Percentiles rank a stretch among this genome's conserved stretches.
These are phyloP conservation scores for Bacillus rossius DNA, from an alignment of 1,140 invertebrate genomes.

Conservation along the genomic window DNA sequence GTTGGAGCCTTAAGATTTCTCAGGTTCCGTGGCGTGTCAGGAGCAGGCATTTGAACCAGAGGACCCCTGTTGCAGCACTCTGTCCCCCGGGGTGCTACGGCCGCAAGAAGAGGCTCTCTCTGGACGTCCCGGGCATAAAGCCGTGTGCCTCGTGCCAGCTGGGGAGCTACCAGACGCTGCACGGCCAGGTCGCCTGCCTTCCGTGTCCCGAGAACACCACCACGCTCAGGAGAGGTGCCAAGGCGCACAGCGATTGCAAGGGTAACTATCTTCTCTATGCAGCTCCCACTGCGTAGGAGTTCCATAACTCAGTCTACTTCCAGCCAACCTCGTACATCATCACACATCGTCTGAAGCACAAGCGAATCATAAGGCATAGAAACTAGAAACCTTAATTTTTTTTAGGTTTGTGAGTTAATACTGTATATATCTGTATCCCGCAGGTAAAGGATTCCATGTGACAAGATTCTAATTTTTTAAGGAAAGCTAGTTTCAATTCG, in stretches of 20 bases:
- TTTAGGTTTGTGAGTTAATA: too few relatives aligned
- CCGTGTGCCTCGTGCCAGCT: slow-evolving; percentile 53
- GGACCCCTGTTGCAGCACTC: slow-evolving; percentile 27
- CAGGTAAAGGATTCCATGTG: too few relatives aligned
- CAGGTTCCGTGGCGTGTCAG: too few relatives aligned
- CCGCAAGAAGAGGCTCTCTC: slow-evolving; percentile 22
- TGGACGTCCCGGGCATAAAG: slow-evolving; percentile 24
- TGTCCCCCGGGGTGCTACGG: slow-evolving; percentile 39
- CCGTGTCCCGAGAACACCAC: slow-evolving; percentile 51
- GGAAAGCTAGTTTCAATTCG: too few relatives aligned
- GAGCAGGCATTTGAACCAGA: too few relatives aligned
- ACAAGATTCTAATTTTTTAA: too few relatives aligned
- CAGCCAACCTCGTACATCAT: not conserved
- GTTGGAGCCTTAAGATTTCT: too few relatives aligned
- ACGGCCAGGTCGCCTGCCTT: slow-evolving; percentile 49
- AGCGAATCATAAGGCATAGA: too few relatives aligned
- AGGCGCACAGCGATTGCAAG: slow-evolving; percentile 42
- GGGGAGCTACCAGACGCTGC: slow-evolving; percentile 54
- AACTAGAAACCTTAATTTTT: too few relatives aligned
- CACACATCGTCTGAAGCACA: too few relatives aligned
- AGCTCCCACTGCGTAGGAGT: not conserved
- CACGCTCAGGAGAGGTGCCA: slow-evolving; percentile 46
- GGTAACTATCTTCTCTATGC: not conserved
- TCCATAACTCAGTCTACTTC: not conserved
- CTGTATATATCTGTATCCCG: too few relatives aligned